Base-by-base conservation (phyloP, 1,140 invertebrate species). In the Drosophila pallidifrons region DNA sequence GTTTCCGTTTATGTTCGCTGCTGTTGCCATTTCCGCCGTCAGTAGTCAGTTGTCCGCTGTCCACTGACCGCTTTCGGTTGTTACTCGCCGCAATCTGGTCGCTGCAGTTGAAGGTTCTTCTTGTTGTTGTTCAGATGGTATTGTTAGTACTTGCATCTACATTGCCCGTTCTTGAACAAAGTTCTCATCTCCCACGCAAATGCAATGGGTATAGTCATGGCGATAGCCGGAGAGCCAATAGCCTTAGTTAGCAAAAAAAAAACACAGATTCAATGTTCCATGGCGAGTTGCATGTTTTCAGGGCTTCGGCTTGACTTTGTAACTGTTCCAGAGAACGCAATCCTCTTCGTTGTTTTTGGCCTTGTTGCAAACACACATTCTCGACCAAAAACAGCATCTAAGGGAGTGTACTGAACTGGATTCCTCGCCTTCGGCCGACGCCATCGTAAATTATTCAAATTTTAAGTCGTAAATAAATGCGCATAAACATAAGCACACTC, bases 381-480 rank as follows among this genome's bases (percentile, higher is more conserved):
- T 11, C 49, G 38, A 6, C 30, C 47, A 47, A 13, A 49, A 13
- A 25, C 20, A 25, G 20, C 20, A 47, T 16, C 25, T 28, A 52
- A 13, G 20, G 58, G 55, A 30, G 32, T 68, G 55, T 20, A n/a
- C 16, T 49, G 32, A 16, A 58, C 28, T 79, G 77, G 64, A 76
- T 76, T 80, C 69, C 61, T 76, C 10, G 67, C n/a, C 54, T 16
- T 32, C n/a, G n/a, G 6, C 57, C 75, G 47, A 41, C 55, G 71
- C 51, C 70, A 68, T 83, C 85, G 71, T 88, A 88, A 89, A 89
- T 88, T 88, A 88, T 88, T 88, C 81, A 88, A 89, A 81, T 88
- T 87, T 81, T 52, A 58, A 88, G 83, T 89, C 83, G 81, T 88
- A 88, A 89, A 88, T 89, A 88, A 85, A 66, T 55, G 85, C 28